Conservation (phyloP, 23 tunicate species). For the Halocynthia roretzi region DNA sequence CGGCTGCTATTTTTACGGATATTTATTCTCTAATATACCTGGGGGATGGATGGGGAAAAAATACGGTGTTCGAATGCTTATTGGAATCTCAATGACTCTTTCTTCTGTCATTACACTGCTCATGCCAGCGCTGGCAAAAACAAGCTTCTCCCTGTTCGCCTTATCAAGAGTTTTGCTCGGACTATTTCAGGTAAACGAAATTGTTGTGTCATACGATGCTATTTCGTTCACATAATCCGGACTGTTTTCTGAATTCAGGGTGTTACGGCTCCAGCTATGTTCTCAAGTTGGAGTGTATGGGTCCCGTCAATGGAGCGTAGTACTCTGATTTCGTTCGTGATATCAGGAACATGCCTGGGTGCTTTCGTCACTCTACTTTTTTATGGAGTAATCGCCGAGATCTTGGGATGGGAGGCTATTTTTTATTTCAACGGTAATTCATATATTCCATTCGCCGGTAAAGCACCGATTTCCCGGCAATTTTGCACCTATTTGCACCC, state of each 20-base stretch:
- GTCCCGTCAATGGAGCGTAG: constrained; percentile 77
- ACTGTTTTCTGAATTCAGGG: constrained; percentile 27
- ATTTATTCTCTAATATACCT: constrained; percentile 61
- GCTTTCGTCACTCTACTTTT: constrained; percentile 54
- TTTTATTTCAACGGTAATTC: constrained; percentile 52
- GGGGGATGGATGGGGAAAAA: constrained; percentile 76
- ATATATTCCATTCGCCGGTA: neutral
- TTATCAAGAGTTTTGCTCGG: constrained; percentile 60
- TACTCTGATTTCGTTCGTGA: constrained; percentile 34
- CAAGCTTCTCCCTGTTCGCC: constrained; percentile 53
- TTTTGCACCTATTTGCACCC: too few relatives aligned
- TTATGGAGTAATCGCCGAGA: constrained; percentile 49
- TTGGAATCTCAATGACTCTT: constrained; percentile 61
- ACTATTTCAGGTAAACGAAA: constrained; percentile 45
- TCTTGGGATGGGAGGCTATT: constrained; percentile 72
- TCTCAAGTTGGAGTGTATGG: constrained; percentile 74
- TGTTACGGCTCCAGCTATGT: constrained; percentile 58
- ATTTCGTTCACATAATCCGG: too few relatives aligned
- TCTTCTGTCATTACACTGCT: constrained; percentile 47
- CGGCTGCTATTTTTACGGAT: constrained; percentile 71
- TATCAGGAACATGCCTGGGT: constrained; percentile 71
- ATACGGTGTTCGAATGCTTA: constrained; percentile 47
- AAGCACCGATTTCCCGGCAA: neutral
- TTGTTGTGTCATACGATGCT: too few relatives aligned
- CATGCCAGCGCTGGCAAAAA: constrained; percentile 46